Conservation (phyloP, 2,888 invertebrate genomes). For the Cerastis rubricosa region DNA sequence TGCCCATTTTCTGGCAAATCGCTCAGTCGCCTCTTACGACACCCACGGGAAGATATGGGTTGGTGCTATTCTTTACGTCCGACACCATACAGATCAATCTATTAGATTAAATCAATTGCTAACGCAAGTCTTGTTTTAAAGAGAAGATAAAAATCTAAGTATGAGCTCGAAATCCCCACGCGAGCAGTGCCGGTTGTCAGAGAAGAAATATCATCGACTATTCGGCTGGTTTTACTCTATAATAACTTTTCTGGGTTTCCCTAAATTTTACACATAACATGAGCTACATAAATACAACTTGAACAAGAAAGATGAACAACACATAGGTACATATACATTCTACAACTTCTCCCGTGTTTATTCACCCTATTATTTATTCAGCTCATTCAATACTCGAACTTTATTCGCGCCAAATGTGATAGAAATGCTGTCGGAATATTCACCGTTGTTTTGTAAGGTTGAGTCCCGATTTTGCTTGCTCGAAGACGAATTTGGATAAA, state of each 20-base stretch:
- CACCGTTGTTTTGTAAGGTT: conserved; percentile 21
- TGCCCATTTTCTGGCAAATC: too few species aligned
- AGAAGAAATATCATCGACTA: not conserved
- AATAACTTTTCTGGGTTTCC: not conserved
- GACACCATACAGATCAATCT: too few species aligned
- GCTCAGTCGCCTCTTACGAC: too few species aligned
- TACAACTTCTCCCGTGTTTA: conserved; percentile 36
- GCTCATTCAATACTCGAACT: conserved; percentile 52
- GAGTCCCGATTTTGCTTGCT: conserved; percentile 29
- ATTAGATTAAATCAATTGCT: not conserved
- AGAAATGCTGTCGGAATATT: conserved; percentile 49
- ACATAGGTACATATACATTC: too few species aligned
- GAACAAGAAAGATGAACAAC: conserved; percentile 31
- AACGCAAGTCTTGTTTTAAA: not conserved
- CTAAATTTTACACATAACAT: not conserved
- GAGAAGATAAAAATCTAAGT: not conserved
- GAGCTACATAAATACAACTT: not conserved
- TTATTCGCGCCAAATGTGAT: conserved; percentile 52
- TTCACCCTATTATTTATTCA: conserved; percentile 58
- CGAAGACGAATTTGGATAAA: conserved; percentile 52
- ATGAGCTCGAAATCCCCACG: not conserved
- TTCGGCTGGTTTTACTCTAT: not conserved
- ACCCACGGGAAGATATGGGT: too few species aligned
- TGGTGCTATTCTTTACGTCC: too few species aligned
- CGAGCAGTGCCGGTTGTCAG: not conserved